Percentiles rank a stretch among this genome's conserved stretches.
These are phyloP conservation scores for Eilema depressum DNA, from an alignment of 2,888 invertebrate species.

Conservation along the genomic window DNA sequence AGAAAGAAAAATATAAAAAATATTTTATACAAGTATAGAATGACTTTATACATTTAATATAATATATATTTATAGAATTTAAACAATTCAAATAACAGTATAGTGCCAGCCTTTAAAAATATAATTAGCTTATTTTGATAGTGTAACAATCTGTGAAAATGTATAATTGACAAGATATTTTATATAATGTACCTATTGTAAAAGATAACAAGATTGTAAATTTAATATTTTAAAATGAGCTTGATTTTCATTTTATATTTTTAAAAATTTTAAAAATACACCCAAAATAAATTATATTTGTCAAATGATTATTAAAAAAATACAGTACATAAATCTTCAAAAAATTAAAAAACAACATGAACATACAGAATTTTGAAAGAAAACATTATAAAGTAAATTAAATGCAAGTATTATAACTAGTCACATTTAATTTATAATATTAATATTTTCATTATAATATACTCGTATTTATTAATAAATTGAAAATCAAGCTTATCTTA, in stretches of 20 bases:
- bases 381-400: constrained; percentile 25
- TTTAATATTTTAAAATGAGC: constrained; percentile 40
- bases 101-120: constrained; percentile 62
- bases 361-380: background rate
- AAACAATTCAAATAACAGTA: constrained; percentile 31
- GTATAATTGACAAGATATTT: constrained; percentile 61
- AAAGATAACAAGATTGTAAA: constrained; percentile 40
- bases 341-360: background rate
- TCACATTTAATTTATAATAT: constrained; percentile 25
- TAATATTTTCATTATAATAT: background rate
- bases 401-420: constrained; percentile 21
- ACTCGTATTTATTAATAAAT: constrained; percentile 8
- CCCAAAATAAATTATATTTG: background rate
- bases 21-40: constrained; percentile 14
- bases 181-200: constrained; percentile 42
- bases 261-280: background rate
- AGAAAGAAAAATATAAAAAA: background rate
- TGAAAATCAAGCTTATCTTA: constrained; percentile 46
- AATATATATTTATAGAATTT: constrained; percentile 9
- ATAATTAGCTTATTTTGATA: constrained; percentile 36
- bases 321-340: background rate
- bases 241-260: constrained; percentile 36
- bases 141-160: constrained; percentile 35
- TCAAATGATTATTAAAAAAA: background rate
- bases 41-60: constrained; percentile 28